Conservation (phyloP, 1,140 invertebrate species). For the Drosophila quadrilineata region DNA sequence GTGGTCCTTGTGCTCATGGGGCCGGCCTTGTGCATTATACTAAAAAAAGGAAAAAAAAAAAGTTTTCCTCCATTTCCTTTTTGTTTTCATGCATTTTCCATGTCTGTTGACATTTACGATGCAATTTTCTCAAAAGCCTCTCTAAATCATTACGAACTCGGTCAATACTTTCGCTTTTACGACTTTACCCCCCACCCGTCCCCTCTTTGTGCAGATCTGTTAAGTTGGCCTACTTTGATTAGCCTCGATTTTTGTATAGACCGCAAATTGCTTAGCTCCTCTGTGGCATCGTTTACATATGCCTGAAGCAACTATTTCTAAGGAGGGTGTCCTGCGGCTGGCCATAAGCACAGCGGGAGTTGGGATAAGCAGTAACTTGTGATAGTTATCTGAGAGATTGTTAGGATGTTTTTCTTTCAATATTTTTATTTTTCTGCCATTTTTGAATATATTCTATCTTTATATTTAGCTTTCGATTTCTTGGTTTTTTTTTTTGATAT, state of each 20-base stretch:
- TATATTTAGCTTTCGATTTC: no score
- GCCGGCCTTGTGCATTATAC: constrained; percentile 12
- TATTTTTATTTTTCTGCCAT: no score
- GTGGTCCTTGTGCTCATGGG: constrained; percentile 14
- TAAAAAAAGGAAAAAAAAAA: no score
- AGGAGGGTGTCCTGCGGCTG: no score
- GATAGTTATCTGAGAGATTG: no score
- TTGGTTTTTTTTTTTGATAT: no score
- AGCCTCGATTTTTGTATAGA: constrained; percentile 49
- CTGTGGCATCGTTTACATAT: constrained; percentile 3
- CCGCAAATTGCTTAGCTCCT: constrained; percentile 35
- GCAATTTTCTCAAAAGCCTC: constrained; percentile 60
- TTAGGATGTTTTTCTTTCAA: no score
- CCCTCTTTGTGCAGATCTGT: background rate
- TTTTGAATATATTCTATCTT: no score
- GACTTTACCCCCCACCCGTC: background rate
- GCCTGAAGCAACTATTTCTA: no score
- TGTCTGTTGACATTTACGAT: constrained; percentile 71
- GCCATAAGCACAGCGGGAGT: no score
- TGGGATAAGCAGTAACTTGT: no score
- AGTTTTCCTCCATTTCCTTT: background rate
- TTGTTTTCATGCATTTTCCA: constrained; percentile 12
- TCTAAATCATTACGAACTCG: constrained; percentile 46
- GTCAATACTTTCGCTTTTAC: constrained; percentile 38
- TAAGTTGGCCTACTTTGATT: constrained; percentile 67